Evolutionary conservation across 2,113 vertebrate genomes (phyloP).

Genomic region (Zapornia atra): DNA sequence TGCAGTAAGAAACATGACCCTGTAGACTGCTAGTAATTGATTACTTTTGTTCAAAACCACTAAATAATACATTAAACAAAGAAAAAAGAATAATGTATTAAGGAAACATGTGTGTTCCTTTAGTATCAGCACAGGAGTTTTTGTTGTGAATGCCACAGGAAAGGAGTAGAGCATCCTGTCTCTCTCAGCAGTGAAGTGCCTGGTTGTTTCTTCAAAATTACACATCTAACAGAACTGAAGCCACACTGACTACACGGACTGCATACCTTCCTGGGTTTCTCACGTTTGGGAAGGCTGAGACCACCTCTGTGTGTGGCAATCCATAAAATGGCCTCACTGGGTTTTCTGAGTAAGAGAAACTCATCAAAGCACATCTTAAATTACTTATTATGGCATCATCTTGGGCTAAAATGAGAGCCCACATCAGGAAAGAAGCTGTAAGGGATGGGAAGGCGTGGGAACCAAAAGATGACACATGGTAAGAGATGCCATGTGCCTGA

Average conservation of each 20-base stretch:
- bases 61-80: background rate
- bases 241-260: background rate
- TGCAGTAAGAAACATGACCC: background rate
- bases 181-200: background rate
- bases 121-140: background rate
- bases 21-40: background rate
- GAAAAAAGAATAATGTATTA: background rate
- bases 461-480: constrained; percentile 19
- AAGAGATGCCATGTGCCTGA: background rate
- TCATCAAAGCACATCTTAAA: constrained; percentile 68
- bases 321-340: constrained; percentile 29
- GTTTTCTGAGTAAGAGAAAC: constrained; percentile 41
- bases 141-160: background rate
- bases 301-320: constrained; percentile 42
- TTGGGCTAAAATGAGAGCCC: constrained; percentile 35
- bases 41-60: background rate
- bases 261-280: constrained; percentile 33
- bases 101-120: background rate
- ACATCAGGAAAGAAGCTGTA: constrained; percentile 59
- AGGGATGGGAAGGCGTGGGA: constrained; percentile 56
- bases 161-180: background rate
- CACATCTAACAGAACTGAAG: background rate
- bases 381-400: constrained; percentile 66
- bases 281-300: constrained; percentile 10
- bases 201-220: background rate